These are phyloP conservation scores for Macaria liturata DNA, from an alignment of 2,888 invertebrate species.

Conservation along the genomic window DNA sequence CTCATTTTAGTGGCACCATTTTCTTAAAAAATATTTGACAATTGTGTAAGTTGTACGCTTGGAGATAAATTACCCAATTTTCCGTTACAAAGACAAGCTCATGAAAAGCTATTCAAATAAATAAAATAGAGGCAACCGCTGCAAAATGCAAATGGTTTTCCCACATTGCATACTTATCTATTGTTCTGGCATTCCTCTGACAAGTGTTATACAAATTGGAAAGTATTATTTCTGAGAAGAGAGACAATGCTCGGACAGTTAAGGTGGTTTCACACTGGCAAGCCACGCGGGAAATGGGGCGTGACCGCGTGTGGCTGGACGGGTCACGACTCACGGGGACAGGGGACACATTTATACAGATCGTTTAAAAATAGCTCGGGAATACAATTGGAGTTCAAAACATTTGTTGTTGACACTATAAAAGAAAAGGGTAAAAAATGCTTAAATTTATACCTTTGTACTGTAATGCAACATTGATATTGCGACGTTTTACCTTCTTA, in stretches of 20 bases:
- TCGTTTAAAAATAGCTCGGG: neutral
- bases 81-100: too few relatives aligned
- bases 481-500: too few relatives aligned
- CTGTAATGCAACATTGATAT: too few relatives aligned
- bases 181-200: constrained; percentile 30
- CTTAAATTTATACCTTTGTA: too few relatives aligned
- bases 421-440: too few relatives aligned
- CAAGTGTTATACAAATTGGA: constrained; percentile 41
- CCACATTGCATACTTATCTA: constrained; percentile 23
- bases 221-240: constrained; percentile 44
- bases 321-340: constrained; percentile 62
- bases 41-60: too few relatives aligned
- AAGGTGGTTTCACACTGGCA: constrained; percentile 51
- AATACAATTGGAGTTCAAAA: neutral
- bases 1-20: too few relatives aligned
- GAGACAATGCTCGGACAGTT: constrained; percentile 51
- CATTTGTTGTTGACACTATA: too few relatives aligned
- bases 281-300: constrained; percentile 66
- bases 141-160: constrained; percentile 17
- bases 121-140: constrained; percentile 4
- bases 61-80: too few relatives aligned
- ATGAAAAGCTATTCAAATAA: neutral
- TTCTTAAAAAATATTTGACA: too few relatives aligned
- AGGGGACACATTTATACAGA: constrained; percentile 29
- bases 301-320: constrained; percentile 63